A percentile compares a stretch with the other conserved stretches of the same genome.
These are phyloP conservation scores for Muscina levida DNA, from an alignment of 2,888 invertebrate genomes.

Conservation along the genomic window DNA sequence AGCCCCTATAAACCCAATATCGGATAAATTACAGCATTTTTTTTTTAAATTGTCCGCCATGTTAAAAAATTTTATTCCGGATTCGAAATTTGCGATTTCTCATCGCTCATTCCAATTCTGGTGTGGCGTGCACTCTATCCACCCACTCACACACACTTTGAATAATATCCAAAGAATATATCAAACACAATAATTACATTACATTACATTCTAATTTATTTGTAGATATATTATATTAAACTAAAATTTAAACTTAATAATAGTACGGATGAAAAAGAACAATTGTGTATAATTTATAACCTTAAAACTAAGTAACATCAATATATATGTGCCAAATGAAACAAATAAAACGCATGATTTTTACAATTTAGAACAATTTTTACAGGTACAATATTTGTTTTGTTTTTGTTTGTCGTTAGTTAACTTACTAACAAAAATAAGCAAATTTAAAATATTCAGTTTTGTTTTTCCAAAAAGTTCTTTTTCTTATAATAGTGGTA, in stretches of 20 bases:
- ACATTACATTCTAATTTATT: slow-evolving; percentile 39
- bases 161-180: too few relatives aligned
- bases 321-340: slow-evolving; percentile 54
- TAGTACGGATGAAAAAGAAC: slow-evolving; percentile 16
- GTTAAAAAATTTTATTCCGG: too few relatives aligned
- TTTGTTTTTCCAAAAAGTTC: background rate
- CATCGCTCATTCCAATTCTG: too few relatives aligned
- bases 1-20: too few relatives aligned
- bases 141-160: too few relatives aligned
- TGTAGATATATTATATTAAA: slow-evolving; percentile 29
- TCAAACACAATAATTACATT: too few relatives aligned
- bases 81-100: too few relatives aligned
- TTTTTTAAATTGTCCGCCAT: too few relatives aligned
- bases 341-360: background rate
- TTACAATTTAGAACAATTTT: background rate
- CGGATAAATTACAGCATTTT: too few relatives aligned
- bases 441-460: slow-evolving; percentile 1
- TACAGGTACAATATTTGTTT: slow-evolving; percentile 13
- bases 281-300: background rate
- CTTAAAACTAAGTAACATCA: slow-evolving; percentile 62
- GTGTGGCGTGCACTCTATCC: too few relatives aligned
- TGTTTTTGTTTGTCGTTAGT: background rate
- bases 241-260: slow-evolving; percentile 52
- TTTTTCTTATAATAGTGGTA: background rate
- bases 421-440: background rate